These are phyloP conservation scores for Oligia latruncula DNA, from an alignment of 2,888 invertebrate species.

Conservation along the genomic window DNA sequence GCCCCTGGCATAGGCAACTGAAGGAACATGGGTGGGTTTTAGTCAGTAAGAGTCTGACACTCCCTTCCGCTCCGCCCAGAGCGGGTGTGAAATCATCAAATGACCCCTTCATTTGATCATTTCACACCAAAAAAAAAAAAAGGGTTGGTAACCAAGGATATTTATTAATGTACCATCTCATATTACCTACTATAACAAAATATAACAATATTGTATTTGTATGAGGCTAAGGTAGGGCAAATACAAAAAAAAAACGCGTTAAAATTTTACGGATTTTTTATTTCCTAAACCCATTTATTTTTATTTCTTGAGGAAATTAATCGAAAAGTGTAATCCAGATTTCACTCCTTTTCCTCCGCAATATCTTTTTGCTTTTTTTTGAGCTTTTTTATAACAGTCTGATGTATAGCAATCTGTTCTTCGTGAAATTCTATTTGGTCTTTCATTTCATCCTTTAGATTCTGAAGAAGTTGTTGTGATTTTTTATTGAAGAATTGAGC, in stretches of 20 bases:
- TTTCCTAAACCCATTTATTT: not conserved
- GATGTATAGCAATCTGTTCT: constrained; percentile 19
- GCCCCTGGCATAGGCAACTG: too few species aligned
- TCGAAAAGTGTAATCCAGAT: not conserved
- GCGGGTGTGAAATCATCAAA: too few species aligned
- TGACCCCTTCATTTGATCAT: too few species aligned
- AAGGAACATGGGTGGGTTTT: too few species aligned
- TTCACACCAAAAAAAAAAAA: too few species aligned
- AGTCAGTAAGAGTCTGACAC: too few species aligned
- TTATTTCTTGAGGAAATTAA: not conserved
- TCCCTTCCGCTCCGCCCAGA: too few species aligned
- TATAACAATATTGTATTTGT: not conserved
- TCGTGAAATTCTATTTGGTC: constrained; percentile 24
- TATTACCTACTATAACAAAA: not conserved
- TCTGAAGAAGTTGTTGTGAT: not conserved
- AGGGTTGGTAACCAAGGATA: not conserved
- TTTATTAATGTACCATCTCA: not conserved
- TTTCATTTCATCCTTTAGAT: constrained; percentile 21
- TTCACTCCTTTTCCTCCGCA: not conserved
- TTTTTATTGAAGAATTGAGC: constrained; percentile 21
- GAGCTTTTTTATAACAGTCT: constrained; percentile 8
- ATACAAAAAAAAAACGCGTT: not conserved
- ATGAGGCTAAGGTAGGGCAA: not conserved
- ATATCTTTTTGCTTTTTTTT: constrained; percentile 10
- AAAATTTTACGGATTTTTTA: not conserved